phyloP scores from a whole-genome alignment of 2,113 vertebrate species.

The Rallus limicola region DNA sequence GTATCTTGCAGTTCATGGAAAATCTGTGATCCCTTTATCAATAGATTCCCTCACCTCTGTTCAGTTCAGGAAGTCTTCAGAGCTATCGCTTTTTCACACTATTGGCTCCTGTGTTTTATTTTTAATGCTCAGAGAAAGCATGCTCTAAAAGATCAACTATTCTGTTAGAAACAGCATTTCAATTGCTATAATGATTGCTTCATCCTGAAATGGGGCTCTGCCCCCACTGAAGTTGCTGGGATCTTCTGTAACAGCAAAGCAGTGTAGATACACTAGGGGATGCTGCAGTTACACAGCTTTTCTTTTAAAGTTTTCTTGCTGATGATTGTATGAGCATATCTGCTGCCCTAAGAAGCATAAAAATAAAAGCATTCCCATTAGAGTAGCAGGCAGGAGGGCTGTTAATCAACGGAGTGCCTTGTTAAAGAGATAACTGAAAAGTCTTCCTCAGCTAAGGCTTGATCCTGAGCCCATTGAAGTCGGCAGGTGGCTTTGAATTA shows the following conservation, averaged over 20 bases:
- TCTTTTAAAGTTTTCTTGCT: not conserved
- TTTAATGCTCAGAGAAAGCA: not conserved
- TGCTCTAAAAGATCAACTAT: not conserved
- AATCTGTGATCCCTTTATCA: not conserved
- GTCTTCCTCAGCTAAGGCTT: not conserved
- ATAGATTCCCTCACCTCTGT: not conserved
- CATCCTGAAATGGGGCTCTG: not conserved
- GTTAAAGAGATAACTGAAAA: not conserved
- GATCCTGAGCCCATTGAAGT: not conserved
- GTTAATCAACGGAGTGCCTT: not conserved
- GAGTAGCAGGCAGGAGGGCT: not conserved
- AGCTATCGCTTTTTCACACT: not conserved
- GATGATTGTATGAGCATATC: not conserved
- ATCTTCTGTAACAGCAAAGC: not conserved
- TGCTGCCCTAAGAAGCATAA: not conserved
- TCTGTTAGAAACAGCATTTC: not conserved
- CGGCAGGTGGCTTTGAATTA: not conserved
- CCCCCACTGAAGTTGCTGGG: not conserved
- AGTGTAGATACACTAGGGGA: not conserved
- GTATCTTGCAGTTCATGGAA: not conserved
- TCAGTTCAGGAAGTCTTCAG: not conserved
- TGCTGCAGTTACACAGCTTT: not conserved
- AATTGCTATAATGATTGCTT: rapidly evolving
- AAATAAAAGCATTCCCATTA: not conserved
- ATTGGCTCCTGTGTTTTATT: not conserved